phyloP scores from a whole-genome alignment of 1,140 invertebrate genomes.

The Trichomalopsis sarcophagae region DNA sequence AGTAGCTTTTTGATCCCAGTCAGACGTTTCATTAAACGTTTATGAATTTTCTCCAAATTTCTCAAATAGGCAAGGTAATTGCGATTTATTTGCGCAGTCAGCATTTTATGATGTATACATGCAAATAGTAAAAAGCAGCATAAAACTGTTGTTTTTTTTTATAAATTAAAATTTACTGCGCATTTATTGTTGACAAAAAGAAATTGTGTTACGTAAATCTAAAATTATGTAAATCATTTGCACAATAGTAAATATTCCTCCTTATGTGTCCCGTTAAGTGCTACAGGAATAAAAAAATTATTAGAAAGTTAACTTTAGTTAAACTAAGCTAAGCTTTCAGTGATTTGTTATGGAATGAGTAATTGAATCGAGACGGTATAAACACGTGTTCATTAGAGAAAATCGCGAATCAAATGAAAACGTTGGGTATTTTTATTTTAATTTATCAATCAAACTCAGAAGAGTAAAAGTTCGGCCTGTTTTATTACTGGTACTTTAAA shows the following conservation, averaged over 20 bases:
- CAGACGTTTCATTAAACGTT: too few relatives aligned
- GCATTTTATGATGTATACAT: neutral
- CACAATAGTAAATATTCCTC: conserved; percentile 19
- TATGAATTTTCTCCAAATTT: neutral
- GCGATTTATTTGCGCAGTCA: neutral
- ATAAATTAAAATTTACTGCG: neutral
- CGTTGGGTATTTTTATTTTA: neutral
- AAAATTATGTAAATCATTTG: conserved; percentile 37
- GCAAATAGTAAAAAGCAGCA: neutral
- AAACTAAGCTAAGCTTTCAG: neutral
- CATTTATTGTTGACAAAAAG: neutral
- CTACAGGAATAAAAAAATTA: neutral
- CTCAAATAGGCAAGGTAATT: neutral
- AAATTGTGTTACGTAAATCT: conserved; percentile 17
- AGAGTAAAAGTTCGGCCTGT: too few relatives aligned
- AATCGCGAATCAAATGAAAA: neutral
- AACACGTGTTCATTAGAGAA: neutral
- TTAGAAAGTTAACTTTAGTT: conserved; percentile 34
- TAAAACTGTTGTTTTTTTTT: neutral
- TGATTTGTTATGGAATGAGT: conserved; percentile 7
- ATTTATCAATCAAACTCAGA: neutral
- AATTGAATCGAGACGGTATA: neutral
- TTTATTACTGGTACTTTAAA: too few relatives aligned
- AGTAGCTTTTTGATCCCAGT: too few relatives aligned
- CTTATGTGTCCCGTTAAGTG: neutral